Base-by-base conservation (phyloP, 2,797 vertebrate genomes). In the Myotis myotis region DNA sequence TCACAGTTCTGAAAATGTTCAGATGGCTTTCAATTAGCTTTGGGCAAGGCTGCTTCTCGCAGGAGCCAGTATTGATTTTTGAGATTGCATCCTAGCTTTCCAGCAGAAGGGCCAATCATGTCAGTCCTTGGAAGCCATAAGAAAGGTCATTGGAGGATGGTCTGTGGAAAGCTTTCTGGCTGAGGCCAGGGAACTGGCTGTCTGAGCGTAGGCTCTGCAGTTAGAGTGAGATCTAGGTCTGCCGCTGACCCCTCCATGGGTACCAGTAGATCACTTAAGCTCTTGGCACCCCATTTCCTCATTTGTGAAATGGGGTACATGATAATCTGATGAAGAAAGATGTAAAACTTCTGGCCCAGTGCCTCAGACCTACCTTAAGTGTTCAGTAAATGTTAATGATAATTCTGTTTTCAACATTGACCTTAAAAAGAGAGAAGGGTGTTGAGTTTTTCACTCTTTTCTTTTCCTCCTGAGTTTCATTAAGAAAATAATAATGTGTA, bases 11-110 rank as follows among this genome's bases (percentile, higher is more conserved):
- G 92, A 87, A 92, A 94, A 68, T 71, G 91, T 87, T 96, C 92
- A 93, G 86, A 83, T 93, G 95, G 72, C 91, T 80, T 83, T 89
- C 89, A 75, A 5, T 95, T 95, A 96, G 89, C 91, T 97, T 75
- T 60, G 78, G 84, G 92, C 51, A 94, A 79, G 71, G 44, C 76
- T 93, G 55, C 80, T 89, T 23, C 89, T 89, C 78, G 51, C 33
- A 87, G 89, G 82, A 95, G 89, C 81, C 82, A 22, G 16, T 53
- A 91, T 36, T 93, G 95, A 97, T 87, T 96, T 91, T 96, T 88
- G 71, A 93, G 80, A 84, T 60, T 85, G 44, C 89, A 47, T 64
- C 64, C 44, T 74, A 33, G 49, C 49, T 88, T 94, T 81, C 95
- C 89, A 79, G 91, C 76, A 75, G 49, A 94, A 81, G 72, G 55